Conservation (phyloP, 1,140 invertebrate species). For the Drosophila mojavensis region DNA sequence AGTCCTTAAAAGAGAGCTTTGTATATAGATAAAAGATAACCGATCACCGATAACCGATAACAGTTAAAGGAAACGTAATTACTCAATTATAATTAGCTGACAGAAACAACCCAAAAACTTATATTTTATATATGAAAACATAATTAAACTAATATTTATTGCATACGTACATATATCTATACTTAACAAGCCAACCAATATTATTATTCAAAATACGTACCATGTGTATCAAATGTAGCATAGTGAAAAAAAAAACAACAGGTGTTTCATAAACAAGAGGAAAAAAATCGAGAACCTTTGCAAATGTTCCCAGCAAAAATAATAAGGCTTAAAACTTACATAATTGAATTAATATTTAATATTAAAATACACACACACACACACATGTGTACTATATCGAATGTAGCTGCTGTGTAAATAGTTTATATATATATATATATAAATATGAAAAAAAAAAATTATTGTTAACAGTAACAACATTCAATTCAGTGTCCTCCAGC, state of each 20-base stretch:
- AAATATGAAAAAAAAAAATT: conserved; percentile 46
- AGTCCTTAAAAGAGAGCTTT: conserved; percentile 30
- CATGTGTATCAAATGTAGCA: conserved; percentile 67
- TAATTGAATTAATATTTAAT: conserved; percentile 51
- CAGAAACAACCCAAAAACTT: conserved; percentile 31
- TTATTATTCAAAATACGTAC: conserved; percentile 52
- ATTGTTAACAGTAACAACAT: conserved; percentile 77
- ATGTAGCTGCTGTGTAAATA: conserved; percentile 75
- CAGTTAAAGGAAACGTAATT: conserved; percentile 1
- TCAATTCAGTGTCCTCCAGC: conserved; percentile 81
- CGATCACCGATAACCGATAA: background rate
- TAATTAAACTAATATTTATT: conserved; percentile 26
- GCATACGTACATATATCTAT: background rate
- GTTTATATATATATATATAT: conserved; percentile 41
- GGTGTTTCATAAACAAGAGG: conserved; percentile 75
- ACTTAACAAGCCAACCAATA: conserved; percentile 33
- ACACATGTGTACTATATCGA: conserved; percentile 44
- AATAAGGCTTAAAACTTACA: conserved; percentile 56
- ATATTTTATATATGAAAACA: conserved; percentile 56
- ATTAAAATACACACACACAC: conserved; percentile 24
- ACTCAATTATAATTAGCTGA: conserved; percentile 56
- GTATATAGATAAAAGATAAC: conserved; percentile 4
- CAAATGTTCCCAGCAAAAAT: conserved; percentile 7
- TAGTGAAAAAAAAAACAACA: conserved; percentile 55
- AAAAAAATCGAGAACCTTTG: background rate